These are phyloP conservation scores for Climacteris rufus DNA, from an alignment of 2,113 vertebrate genomes.

Conservation along the genomic window DNA sequence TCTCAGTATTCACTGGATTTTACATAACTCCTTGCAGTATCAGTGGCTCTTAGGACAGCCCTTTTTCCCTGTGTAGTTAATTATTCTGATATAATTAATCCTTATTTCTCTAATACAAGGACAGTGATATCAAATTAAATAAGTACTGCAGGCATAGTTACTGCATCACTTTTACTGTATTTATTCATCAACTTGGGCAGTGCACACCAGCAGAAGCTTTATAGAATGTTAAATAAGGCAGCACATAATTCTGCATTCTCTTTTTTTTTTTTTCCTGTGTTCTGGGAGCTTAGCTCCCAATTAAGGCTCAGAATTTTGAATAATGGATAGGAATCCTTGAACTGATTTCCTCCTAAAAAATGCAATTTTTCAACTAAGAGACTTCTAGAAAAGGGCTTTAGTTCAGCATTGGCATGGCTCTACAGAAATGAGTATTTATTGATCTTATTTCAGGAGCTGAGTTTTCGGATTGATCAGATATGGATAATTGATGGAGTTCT, in stretches of 20 bases:
- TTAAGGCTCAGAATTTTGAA: background rate
- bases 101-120: background rate
- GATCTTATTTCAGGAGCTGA: background rate
- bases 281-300: background rate
- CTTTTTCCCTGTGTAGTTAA: background rate
- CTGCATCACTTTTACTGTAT: background rate
- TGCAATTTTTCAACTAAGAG: background rate
- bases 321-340: background rate
- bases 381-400: background rate
- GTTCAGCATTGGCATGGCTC: background rate
- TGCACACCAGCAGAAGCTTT: background rate
- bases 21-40: background rate
- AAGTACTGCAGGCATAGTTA: background rate
- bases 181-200: background rate
- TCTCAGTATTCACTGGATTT: background rate
- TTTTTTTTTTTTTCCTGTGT: background rate
- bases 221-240: background rate
- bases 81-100: background rate
- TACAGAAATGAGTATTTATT: background rate
- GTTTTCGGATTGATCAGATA: background rate
- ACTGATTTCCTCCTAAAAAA: background rate
- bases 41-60: background rate
- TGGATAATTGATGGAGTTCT: background rate
- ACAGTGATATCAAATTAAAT: background rate
- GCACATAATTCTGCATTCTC: background rate